Evolutionary conservation across 2,888 invertebrate genomes (phyloP).

Genomic region (Hirtodrosophila trivittata): DNA sequence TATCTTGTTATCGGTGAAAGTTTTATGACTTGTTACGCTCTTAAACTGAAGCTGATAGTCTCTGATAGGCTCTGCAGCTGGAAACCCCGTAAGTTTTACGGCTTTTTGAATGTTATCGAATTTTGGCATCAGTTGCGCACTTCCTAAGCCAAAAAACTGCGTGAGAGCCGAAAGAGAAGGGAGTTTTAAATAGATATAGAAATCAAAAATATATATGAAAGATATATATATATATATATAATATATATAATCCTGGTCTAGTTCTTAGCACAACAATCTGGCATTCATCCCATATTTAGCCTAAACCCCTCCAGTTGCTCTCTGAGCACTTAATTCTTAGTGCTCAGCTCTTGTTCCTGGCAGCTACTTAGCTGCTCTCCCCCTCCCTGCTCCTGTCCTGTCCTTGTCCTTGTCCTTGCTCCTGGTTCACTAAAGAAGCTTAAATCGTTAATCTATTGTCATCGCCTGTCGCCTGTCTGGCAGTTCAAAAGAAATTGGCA

Average conservation of each 20-base stretch:
- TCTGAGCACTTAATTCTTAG: too few relatives aligned
- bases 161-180: constrained; percentile 29
- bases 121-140: constrained; percentile 30
- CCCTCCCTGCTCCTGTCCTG: not conserved
- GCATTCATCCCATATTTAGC: too few relatives aligned
- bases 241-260: too few relatives aligned
- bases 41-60: constrained; percentile 24
- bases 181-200: not conserved
- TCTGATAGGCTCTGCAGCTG: constrained; percentile 20
- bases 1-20: constrained; percentile 68
- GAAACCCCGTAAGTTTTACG: constrained; percentile 35
- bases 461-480: constrained; percentile 16
- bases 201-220: not conserved
- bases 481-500: constrained; percentile 48
- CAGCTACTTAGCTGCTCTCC: constrained; percentile 18
- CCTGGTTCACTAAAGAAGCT: constrained; percentile 7
- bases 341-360: not conserved
- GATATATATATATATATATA: not conserved
- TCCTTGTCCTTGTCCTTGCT: not conserved
- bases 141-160: constrained; percentile 4
- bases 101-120: constrained; percentile 40
- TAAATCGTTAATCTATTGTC: constrained; percentile 51
- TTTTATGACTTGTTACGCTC: constrained; percentile 68
- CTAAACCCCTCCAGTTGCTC: too few relatives aligned
- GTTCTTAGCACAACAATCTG: too few relatives aligned